Conservation (phyloP, 1,140 invertebrate species). For the Plodia interpunctella region DNA sequence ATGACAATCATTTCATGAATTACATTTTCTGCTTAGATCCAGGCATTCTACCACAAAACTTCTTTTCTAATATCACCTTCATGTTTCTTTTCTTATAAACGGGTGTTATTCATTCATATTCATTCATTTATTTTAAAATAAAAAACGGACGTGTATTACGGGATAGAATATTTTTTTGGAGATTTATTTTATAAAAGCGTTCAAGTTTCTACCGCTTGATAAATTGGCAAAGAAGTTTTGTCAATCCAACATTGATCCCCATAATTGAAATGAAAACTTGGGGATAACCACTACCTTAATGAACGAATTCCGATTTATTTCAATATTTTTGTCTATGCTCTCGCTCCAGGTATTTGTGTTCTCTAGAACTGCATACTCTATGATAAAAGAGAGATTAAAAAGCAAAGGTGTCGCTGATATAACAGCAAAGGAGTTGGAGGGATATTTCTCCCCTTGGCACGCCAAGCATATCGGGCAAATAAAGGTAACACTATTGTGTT, state of each 20-base stretch:
- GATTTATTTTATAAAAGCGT: no score
- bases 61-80: conserved; percentile 16
- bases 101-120: no score
- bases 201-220: no score
- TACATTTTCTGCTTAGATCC: no score
- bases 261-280: conserved; percentile 9
- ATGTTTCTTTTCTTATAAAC: conserved; percentile 10
- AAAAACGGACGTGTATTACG: no score
- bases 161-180: no score
- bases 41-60: conserved; percentile 7
- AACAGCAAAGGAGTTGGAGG: conserved; percentile 83
- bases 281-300: conserved; percentile 16
- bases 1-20: not conserved
- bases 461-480: conserved; percentile 89
- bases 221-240: conserved; percentile 50
- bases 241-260: conserved; percentile 34
- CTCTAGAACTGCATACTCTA: conserved; percentile 85
- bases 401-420: conserved; percentile 84
- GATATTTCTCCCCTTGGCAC: conserved; percentile 90
- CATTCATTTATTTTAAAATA: no score
- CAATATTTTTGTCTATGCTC: conserved; percentile 64
- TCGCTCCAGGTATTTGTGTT: conserved; percentile 90
- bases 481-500: no score
- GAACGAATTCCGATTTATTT: not conserved
- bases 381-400: conserved; percentile 89